Conservation (phyloP, 2,888 invertebrate species). For the Nycteola revayana region DNA sequence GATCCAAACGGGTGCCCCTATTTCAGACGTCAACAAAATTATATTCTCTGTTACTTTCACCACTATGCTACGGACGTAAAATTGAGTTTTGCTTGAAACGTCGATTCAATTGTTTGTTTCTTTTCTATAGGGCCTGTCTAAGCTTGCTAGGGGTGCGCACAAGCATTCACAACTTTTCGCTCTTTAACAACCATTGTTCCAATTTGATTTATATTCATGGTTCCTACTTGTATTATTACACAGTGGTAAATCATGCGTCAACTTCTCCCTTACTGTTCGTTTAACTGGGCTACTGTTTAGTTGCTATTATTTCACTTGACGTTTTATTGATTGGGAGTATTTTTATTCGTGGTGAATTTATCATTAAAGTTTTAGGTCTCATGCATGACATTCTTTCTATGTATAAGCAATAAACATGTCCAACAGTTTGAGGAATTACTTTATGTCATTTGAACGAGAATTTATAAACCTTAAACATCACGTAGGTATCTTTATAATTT, state of each 20-base stretch:
- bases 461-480: too few relatives aligned
- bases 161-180: conserved; percentile 79
- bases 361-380: too few relatives aligned
- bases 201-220: conserved; percentile 81
- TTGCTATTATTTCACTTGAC: conserved; percentile 27
- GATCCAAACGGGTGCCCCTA: conserved; percentile 72
- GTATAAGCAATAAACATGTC: too few relatives aligned
- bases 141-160: conserved; percentile 64
- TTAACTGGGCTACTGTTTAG: conserved; percentile 35
- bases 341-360: too few relatives aligned
- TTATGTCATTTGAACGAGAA: too few relatives aligned
- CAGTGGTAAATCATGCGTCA: conserved; percentile 69
- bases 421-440: too few relatives aligned
- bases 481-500: too few relatives aligned
- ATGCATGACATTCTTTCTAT: too few relatives aligned
- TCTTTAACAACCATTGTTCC: conserved; percentile 77
- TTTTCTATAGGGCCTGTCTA: conserved; percentile 53
- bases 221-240: conserved; percentile 70
- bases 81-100: too few relatives aligned
- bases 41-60: conserved; percentile 5
- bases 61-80: conserved; percentile 15
- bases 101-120: conserved; percentile 21
- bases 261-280: conserved; percentile 45
- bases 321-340: conserved; percentile 1
- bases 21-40: conserved; percentile 24